Base-by-base conservation (phyloP, 2,113 vertebrate species). In the Trochalopteron elliotii region DNA sequence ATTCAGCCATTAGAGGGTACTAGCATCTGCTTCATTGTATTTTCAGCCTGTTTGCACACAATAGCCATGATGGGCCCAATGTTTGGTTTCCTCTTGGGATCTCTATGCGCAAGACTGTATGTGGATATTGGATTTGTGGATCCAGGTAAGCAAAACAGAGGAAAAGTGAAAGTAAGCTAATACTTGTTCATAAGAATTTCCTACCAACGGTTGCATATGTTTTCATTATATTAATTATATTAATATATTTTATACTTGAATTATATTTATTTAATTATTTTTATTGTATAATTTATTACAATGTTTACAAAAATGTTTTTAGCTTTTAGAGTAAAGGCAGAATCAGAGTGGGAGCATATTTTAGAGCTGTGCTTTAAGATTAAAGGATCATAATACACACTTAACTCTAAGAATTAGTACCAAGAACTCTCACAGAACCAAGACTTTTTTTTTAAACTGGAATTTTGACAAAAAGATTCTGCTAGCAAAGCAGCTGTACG, bases 71-170 rank as follows among this genome's bases (percentile, higher is more conserved):
- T 99, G 53, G 99, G 99, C 11, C 98, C 98, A 7, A 97, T 99
- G 88, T 93, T 97, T 79, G 99, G 98, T 16, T 99, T 98, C 91
- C 82, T 98, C 28, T 42, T 99, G 94, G 98, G 98, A 49, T 99
- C 99, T 49, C 89, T 98, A 28, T 98, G 97, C 96, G 98, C 99
- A 59, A 98, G 53, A 95, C 94, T 99, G 1, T 99, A 99, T 5
- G 99, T 99, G 59, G 99, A 99, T 77, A n/a, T 99, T 96, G 99
- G 99, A 95, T 99, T 96, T 94, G 98, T 99, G 67, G 98, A 98
- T 90, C 37, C 97, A 56, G 97, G 98, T 98, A 97, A 98, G 98
- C 44, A 87, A 59, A 78, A 42, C 7, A 42, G 80, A 68, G 35
- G 21, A 57, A 53, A 82, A 56, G 14, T 45, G 25, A 53, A 65